Conservation (phyloP, 2,113 vertebrate genomes). For the Phoxinus phoxinus region DNA sequence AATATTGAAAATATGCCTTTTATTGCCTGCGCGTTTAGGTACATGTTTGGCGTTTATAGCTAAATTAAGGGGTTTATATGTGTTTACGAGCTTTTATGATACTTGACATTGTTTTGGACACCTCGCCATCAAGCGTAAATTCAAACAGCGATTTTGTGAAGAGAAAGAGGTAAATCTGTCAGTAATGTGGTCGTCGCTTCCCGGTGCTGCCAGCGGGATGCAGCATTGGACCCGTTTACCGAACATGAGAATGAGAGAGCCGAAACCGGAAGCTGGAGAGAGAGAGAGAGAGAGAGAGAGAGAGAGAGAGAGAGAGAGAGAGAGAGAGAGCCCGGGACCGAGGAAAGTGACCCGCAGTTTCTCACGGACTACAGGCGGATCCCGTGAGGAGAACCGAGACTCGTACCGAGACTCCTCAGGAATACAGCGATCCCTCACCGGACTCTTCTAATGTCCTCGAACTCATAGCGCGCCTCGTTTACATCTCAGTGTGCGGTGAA, state of each 20-base stretch:
- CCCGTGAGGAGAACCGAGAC: not conserved
- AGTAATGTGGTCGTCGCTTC: not conserved
- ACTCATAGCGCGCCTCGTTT: not conserved
- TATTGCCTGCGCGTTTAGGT: too few species aligned
- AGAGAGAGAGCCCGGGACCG: not conserved
- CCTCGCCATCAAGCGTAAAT: too few species aligned
- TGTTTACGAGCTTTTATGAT: too few species aligned
- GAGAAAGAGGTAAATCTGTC: not conserved
- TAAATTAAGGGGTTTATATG: too few species aligned
- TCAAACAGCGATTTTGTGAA: too few species aligned
- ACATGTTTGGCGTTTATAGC: too few species aligned
- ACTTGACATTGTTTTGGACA: too few species aligned
- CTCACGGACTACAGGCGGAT: not conserved
- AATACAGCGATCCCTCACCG: not conserved
- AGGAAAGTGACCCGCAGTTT: not conserved
- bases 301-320: slow-evolving; percentile 26
- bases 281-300: slow-evolving; percentile 58
- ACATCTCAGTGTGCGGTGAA: not conserved
- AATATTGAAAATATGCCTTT: too few species aligned
- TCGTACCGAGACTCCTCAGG: not conserved
- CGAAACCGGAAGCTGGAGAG: slow-evolving; percentile 64
- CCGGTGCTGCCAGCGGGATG: slow-evolving; percentile 66
- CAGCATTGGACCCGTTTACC: slow-evolving; percentile 65
- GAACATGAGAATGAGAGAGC: not conserved
- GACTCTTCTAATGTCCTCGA: not conserved